Percentiles rank a stretch among this genome's conserved stretches.
Conservation (phyloP, 2,113 vertebrate species). For the Camelus dromedarius region DNA sequence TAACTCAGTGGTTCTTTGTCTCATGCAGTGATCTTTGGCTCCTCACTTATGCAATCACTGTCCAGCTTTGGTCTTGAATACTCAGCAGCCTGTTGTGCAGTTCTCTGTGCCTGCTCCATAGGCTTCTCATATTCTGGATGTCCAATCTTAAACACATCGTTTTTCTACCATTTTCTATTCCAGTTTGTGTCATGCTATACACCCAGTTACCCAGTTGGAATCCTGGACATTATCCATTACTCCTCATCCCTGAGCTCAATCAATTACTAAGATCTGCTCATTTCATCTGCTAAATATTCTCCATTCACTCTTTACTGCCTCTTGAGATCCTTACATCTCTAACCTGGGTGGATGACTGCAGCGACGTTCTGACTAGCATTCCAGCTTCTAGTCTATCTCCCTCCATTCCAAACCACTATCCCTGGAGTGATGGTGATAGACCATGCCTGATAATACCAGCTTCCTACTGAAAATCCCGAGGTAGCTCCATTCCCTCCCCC, state of each 20-base stretch:
- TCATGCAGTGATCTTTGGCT: background rate
- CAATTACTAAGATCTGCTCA: background rate
- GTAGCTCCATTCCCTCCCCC: background rate
- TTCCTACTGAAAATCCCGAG: background rate
- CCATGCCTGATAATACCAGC: background rate
- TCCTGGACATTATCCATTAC: background rate
- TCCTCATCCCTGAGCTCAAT: background rate
- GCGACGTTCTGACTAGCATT: background rate
- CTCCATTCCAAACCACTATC: background rate
- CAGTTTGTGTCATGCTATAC: background rate
- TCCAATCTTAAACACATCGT: background rate
- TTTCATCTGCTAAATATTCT: background rate
- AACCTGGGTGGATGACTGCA: background rate
- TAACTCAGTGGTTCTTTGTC: background rate
- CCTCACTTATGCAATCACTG: background rate
- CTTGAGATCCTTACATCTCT: background rate
- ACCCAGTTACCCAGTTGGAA: background rate
- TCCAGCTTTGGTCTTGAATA: background rate
- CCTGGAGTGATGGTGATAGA: background rate
- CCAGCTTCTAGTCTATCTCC: background rate
- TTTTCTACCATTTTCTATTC: background rate
- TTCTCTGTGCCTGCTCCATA: background rate
- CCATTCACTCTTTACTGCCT: background rate
- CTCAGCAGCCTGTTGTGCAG: background rate
- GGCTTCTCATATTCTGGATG: background rate